Evolutionary conservation across 1,140 invertebrate genomes (phyloP), one percentile per base, ranked within the genome.

Genomic region (Cherax quadricarinatus): DNA sequence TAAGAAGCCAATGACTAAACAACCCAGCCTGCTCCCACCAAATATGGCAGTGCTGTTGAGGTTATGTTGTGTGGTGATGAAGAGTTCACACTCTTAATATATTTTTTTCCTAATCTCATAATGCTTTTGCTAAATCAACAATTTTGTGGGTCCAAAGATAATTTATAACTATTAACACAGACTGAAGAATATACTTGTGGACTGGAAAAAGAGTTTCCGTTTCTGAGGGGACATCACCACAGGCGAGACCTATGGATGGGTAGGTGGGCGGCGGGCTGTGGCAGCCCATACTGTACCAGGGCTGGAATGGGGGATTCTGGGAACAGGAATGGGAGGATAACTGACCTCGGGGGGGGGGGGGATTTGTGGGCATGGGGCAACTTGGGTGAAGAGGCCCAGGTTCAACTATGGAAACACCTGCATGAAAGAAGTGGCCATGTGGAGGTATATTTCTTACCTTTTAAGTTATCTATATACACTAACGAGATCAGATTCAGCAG

Each of bases 1-100:
- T n/a, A 88, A 92, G 86, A 92, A 92, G 91, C 91, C 91, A 88
- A 88, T 92, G 91, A 92, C 91, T 92, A 92, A 87, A 92, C 90
- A 87, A 92, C 91, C 91, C 91, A 92, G 91, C 91, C 91, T 92
- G 86, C 85, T 87, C 91, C 91, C 91, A 92, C 86, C 91, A 92
- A 73, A 60, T 92, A 80, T 92, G 91, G 91, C 91, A 92, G 91
- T 92, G 91, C 91, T 92, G 91, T 84, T 88, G 83, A 92, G 91
- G 91, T 92, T 87, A 87, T 92, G 85, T 88, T 51, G 91, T 92
- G 86, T 82, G 85, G 79, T 82, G 91, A 92, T 88, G 75, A 75
- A 88, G 78, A 66, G 49, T 88, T 62, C 49, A 81, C 70, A 82
- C 79, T 88, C 85, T 84, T 73, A 73, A n/a, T 30, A 73, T 51